Evolutionary conservation across 2,888 invertebrate species (phyloP), one percentile per base, ranked within the genome.

Genomic region (Odontocerum albicorne): DNA sequence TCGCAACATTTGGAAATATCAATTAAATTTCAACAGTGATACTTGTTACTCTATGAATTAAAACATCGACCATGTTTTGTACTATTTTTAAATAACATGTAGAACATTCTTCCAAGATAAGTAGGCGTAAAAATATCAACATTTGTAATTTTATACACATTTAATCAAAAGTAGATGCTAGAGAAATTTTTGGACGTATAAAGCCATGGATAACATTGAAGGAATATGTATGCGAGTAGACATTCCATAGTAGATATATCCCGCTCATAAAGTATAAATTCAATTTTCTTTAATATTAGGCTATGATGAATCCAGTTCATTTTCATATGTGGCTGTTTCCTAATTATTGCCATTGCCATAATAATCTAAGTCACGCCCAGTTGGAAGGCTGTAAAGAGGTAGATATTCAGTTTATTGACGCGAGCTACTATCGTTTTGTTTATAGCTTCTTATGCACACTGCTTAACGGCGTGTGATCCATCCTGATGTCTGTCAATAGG

Each of bases 61-160:
- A 53, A 55, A 57, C 57, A 57, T 57, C 57, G 55, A 60, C 49
- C 57, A 57, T 51, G 40, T 60, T 60, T 60, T 59, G 45, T 60
- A 57, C 54, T 47, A 38, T 55, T 47, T 51, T 13, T 27, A 50
- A 52, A 39, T 45, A 44, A 55, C 36, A 50, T 36, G 44, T 57
- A 60, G 57, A 57, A 57, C 44, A 51, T 57, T 60, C 55, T 60
- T 60, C 60, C 60, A 53, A 60, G 55, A 55, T 60, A 57, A 60
- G 57, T 60, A 60, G 60, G 49, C 49, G 33, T 60, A 55, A 59
- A 59, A 47, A 53, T 58, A 58, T 60, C 57, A 58, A 55, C 58
- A 56, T 61, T 61, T 61, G 61, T 61, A 61, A 61, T 61, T 61
- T 61, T 61, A 61, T 61, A 61, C 61, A 53, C 44, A 52, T 58